Evolutionary conservation across 2,888 invertebrate species (phyloP).

Genomic region (Cheilosia impressa): DNA sequence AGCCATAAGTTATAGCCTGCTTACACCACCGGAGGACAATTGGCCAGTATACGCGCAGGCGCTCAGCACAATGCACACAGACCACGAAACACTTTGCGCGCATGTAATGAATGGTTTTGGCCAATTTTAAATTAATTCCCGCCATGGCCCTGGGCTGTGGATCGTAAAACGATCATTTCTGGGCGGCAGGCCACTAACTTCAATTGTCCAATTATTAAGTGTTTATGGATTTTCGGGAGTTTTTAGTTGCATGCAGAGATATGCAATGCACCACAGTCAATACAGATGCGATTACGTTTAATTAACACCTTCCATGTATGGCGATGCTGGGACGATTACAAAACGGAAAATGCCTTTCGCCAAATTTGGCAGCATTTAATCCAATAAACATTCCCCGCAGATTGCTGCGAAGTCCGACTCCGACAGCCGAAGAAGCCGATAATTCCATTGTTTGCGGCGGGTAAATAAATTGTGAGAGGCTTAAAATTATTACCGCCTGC

Average conservation of each 20-base stretch:
- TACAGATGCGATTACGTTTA: constrained; percentile 50
- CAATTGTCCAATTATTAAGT: constrained; percentile 66
- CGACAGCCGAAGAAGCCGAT: constrained; percentile 14
- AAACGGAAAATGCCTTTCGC: constrained; percentile 31
- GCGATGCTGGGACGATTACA: constrained; percentile 3
- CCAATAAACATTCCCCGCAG: constrained; percentile 62
- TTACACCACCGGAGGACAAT: constrained; percentile 70
- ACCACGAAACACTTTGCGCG: constrained; percentile 20
- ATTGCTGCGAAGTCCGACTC: background rate
- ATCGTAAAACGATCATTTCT: constrained; percentile 30
- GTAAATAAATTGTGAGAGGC: constrained; percentile 9
- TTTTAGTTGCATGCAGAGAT: constrained; percentile 36
- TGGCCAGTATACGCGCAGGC: constrained; percentile 15
- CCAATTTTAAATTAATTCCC: constrained; percentile 52
- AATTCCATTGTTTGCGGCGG: constrained; percentile 49
- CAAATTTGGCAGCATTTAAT: constrained; percentile 36
- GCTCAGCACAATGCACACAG: constrained; percentile 8
- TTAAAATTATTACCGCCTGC: constrained; percentile 53
- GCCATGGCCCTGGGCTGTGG: constrained; percentile 46
- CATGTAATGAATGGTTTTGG: constrained; percentile 53
- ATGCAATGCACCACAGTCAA: background rate
- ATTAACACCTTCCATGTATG: constrained; percentile 64
- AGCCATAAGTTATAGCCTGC: constrained; percentile 63
- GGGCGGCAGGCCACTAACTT: constrained; percentile 29
- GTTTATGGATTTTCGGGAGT: constrained; percentile 58